Evolutionary conservation across 2,888 invertebrate species (phyloP).

Genomic region (Molorchus minor): DNA sequence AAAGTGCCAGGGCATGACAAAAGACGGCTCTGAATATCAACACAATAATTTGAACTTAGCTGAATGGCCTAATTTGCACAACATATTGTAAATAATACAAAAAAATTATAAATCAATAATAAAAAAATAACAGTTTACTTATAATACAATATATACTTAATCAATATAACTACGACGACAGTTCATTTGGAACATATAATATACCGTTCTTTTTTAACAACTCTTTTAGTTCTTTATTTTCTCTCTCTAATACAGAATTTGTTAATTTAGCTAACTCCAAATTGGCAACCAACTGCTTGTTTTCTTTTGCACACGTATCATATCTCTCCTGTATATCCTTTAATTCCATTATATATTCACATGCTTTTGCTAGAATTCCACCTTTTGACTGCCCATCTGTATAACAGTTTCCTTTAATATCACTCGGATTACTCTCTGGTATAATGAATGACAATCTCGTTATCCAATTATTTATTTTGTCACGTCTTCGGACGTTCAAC

Average conservation of each 20-base stretch:
- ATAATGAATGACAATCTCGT: slow-evolving; percentile 90
- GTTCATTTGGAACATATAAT: slow-evolving; percentile 35
- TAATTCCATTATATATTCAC: slow-evolving; percentile 91
- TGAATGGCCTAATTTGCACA: slow-evolving; percentile 29
- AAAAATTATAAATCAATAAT: slow-evolving; percentile 28
- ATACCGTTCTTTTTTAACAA: slow-evolving; percentile 75
- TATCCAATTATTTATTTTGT: slow-evolving; percentile 98
- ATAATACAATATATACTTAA: slow-evolving; percentile 19
- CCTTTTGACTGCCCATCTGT: slow-evolving; percentile 86
- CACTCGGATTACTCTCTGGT: slow-evolving; percentile 69
- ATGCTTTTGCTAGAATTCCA: slow-evolving; percentile 93
- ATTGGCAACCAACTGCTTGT: slow-evolving; percentile 77
- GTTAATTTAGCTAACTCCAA: slow-evolving; percentile 76
- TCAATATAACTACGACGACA: slow-evolving; percentile 18
- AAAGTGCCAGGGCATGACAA: no score
- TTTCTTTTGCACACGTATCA: slow-evolving; percentile 70
- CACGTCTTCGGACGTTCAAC: slow-evolving; percentile 91
- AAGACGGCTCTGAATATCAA: no score
- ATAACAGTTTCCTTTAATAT: slow-evolving; percentile 71
- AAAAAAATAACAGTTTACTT: slow-evolving; percentile 7
- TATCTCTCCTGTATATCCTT: slow-evolving; percentile 80
- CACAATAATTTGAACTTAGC: slow-evolving; percentile 25
- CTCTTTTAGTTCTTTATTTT: slow-evolving; percentile 76
- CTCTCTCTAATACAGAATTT: slow-evolving; percentile 76
- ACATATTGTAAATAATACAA: slow-evolving; percentile 22